These are phyloP conservation scores for Forbesichthys agassizii DNA, from an alignment of 2,113 vertebrate genomes.

Conservation along the genomic window DNA sequence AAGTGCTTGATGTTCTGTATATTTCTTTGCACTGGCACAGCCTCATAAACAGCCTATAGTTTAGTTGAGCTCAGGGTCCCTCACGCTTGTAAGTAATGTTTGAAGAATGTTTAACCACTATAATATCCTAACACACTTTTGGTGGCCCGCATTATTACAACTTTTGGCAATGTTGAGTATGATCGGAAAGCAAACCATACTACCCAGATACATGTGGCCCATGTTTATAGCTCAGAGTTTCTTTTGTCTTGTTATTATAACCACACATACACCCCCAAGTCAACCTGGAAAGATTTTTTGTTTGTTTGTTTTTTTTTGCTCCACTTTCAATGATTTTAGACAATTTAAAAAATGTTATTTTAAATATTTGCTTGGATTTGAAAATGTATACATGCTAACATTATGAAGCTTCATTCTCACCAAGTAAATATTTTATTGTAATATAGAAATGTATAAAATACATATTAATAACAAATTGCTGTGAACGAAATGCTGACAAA, in stretches of 20 bases:
- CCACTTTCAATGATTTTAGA: constrained; percentile 44
- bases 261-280: constrained; percentile 15
- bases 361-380: constrained; percentile 35
- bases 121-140: constrained; percentile 22
- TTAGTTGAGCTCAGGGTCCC: constrained; percentile 21
- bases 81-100: constrained; percentile 15
- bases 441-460: constrained; percentile 69
- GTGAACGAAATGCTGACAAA: constrained; percentile 49
- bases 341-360: constrained; percentile 25
- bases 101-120: constrained; percentile 37
- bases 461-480: constrained; percentile 52
- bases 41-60: constrained; percentile 20
- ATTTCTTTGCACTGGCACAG: constrained; percentile 23
- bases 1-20: neutral
- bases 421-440: constrained; percentile 48
- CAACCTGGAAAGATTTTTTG: constrained; percentile 39
- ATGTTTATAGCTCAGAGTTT: neutral
- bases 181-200: constrained; percentile 18
- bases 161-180: constrained; percentile 49
- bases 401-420: constrained; percentile 26
- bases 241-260: constrained; percentile 11
- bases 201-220: constrained; percentile 3
- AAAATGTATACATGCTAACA: constrained; percentile 44
- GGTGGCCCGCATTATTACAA: constrained; percentile 18
- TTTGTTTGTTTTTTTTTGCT: neutral